phyloP scores from a whole-genome alignment of 2,888 invertebrate species.

The Microctonus hyperodae region DNA sequence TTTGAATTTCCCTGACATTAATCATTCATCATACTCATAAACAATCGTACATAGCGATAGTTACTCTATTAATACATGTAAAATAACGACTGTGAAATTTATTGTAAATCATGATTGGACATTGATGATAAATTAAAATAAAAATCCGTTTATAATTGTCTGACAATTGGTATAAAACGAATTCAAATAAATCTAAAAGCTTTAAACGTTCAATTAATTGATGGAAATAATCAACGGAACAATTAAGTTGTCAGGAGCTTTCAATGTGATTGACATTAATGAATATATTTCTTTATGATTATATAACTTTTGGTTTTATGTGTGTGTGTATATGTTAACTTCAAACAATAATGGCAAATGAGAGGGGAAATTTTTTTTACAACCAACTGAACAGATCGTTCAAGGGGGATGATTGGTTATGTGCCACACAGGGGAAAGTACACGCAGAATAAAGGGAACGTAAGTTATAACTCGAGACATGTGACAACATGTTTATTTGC shows the following conservation, averaged over 20 bases:
- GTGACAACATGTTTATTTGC: no score
- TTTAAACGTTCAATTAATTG: neutral
- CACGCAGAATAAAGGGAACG: neutral
- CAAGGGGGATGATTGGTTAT: neutral
- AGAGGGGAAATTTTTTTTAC: constrained; percentile 5
- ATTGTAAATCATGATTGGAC: no score
- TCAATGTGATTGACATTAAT: neutral
- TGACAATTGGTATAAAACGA: neutral
- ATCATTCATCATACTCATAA: constrained; percentile 4
- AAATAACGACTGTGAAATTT: no score
- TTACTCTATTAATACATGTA: no score
- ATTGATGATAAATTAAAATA: neutral
- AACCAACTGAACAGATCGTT: constrained; percentile 4
- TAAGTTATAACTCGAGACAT: constrained; percentile 6
- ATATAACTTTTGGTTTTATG: neutral
- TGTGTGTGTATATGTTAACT: neutral
- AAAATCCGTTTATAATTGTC: neutral
- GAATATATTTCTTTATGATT: neutral
- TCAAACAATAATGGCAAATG: constrained; percentile 8
- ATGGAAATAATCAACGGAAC: neutral
- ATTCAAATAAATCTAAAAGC: constrained; percentile 5
- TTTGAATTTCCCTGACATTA: neutral
- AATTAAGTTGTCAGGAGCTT: neutral
- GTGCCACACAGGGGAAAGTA: constrained; percentile 10
- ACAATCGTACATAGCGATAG: neutral